Evolutionary conservation across 2,797 vertebrate species (phyloP).

Genomic region (Rhinella marina): DNA sequence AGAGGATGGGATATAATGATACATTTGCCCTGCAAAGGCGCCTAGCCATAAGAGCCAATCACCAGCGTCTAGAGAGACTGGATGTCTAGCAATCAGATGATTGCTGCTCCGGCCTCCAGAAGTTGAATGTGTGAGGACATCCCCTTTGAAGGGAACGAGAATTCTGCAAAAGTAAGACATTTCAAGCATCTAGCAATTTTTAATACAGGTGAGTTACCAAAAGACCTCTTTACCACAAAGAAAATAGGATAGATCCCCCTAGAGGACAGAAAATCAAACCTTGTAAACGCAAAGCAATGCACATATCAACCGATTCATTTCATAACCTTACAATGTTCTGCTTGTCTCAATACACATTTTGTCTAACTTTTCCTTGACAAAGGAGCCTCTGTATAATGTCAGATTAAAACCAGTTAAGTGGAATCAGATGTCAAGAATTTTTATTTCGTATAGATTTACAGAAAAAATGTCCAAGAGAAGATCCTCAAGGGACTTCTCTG

Average conservation of each 20-base stretch:
- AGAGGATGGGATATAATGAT: too few species aligned
- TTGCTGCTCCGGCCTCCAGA: too few species aligned
- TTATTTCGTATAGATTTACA: neutral
- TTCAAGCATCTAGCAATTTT: too few species aligned
- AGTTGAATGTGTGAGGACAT: neutral
- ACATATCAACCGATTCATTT: neutral
- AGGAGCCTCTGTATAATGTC: slow-evolving; percentile 1
- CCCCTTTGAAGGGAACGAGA: neutral
- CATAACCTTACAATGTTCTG: neutral
- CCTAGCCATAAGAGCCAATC: too few species aligned
- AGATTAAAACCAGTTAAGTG: neutral
- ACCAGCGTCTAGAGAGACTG: too few species aligned
- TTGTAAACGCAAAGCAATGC: neutral
- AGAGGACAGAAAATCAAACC: neutral
- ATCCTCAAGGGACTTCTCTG: neutral
- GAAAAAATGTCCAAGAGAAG: neutral
- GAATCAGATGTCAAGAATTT: slow-evolving; percentile 3
- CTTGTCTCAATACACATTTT: neutral
- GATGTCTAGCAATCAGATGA: too few species aligned
- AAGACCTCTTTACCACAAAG: neutral
- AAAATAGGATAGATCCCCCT: neutral
- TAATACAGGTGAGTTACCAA: too few species aligned
- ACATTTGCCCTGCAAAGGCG: neutral
- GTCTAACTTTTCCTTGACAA: neutral
- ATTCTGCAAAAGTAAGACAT: neutral